Percentiles rank a stretch among this genome's conserved stretches.
Conservation (phyloP, 2,113 vertebrate genomes). For the Lagopus leucura region DNA sequence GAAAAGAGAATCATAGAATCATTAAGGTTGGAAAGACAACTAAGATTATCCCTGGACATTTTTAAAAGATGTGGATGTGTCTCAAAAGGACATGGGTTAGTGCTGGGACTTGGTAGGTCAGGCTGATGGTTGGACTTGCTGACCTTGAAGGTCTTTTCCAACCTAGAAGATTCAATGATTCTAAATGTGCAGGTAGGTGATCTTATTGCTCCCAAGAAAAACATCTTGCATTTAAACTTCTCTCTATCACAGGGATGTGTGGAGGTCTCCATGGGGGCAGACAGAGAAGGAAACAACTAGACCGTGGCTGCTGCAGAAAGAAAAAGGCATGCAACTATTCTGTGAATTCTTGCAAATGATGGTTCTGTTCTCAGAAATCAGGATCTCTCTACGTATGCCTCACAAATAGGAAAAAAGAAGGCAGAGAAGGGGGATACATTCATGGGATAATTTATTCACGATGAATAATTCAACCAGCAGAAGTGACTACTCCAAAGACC, state of each 20-base stretch:
- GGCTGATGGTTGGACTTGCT: not conserved
- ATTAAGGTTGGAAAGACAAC: no score
- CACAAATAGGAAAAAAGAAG: not conserved
- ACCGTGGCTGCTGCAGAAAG: accelerated
- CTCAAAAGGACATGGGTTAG: not conserved
- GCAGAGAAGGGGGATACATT: conserved; percentile 12
- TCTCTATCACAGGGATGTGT: accelerated
- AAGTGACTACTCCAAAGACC: conserved; percentile 67
- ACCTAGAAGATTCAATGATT: no score
- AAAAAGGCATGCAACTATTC: conserved; percentile 9
- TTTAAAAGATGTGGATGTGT: not conserved
- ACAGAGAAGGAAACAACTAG: not conserved
- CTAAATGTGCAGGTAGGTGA: not conserved
- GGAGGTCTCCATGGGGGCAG: not conserved
- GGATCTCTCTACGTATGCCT: conserved; percentile 22
- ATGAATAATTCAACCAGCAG: conserved; percentile 66
- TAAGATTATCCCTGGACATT: not conserved
- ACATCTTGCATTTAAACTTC: not conserved
- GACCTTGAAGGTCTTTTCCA: not conserved
- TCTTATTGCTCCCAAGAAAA: not conserved
- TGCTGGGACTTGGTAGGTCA: not conserved
- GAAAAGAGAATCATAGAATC: not conserved
- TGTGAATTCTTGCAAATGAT: not conserved
- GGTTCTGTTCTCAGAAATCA: conserved; percentile 64
- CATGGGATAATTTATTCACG: conserved; percentile 56